A percentile compares a stretch with the other conserved stretches of the same genome.
These are phyloP conservation scores for Entosphenus tridentatus DNA, from an alignment of 2,113 vertebrate genomes.

Conservation along the genomic window DNA sequence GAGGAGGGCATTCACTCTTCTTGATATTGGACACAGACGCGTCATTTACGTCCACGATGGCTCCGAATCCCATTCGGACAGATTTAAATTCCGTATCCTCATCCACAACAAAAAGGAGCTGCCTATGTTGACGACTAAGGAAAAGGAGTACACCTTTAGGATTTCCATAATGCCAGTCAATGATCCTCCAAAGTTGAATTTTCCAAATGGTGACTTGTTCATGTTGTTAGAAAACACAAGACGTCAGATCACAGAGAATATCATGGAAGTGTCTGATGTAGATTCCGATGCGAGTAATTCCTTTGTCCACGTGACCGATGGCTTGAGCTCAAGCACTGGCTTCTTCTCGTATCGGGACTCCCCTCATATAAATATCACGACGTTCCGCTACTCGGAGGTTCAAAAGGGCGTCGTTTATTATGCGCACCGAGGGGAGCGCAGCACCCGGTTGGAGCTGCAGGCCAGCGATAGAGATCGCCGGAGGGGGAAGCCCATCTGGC, in stretches of 20 bases:
- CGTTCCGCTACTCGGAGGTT: slow-evolving; percentile 40
- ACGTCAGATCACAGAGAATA: slow-evolving; percentile 32
- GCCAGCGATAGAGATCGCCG: no score
- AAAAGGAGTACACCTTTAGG: slow-evolving; percentile 27
- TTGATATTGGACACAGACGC: slow-evolving; percentile 41
- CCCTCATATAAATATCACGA: slow-evolving; percentile 27
- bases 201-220: slow-evolving; percentile 48
- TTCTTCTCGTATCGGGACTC: slow-evolving; percentile 39
- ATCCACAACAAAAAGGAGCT: no score
- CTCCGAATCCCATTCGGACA: slow-evolving; percentile 24
- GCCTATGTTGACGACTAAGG: slow-evolving; percentile 9
- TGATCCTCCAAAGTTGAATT: slow-evolving; percentile 41
- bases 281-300: slow-evolving; percentile 37
- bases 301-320: slow-evolving; percentile 33
- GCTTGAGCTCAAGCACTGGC: slow-evolving; percentile 48
- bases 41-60: slow-evolving; percentile 55
- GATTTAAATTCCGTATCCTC: no score
- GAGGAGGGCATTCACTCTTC: slow-evolving; percentile 30
- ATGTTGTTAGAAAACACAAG: slow-evolving; percentile 46
- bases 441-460: no score
- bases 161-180: slow-evolving; percentile 45
- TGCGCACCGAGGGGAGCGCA: slow-evolving; percentile 22
- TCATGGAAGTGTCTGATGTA: slow-evolving; percentile 24
- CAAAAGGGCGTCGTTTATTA: slow-evolving; percentile 33
- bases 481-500: no score